Conservation (phyloP, 2,888 invertebrate genomes). For the Megaustenia siamemsis region DNA sequence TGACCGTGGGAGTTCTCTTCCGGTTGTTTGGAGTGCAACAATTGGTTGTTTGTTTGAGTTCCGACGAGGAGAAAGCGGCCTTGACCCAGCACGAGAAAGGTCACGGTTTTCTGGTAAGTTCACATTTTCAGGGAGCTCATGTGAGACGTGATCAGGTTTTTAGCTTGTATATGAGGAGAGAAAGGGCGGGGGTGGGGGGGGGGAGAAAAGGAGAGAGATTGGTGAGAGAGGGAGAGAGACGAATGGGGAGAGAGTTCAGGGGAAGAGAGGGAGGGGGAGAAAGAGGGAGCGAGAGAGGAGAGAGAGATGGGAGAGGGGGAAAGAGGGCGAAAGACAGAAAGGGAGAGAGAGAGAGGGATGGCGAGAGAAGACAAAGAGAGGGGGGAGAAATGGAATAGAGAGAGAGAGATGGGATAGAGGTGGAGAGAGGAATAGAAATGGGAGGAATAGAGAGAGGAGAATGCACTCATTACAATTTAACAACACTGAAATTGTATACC, state of each 20-base stretch:
- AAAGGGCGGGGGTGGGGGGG: background rate
- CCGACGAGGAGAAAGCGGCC: slow-evolving; percentile 75
- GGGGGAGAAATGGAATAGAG: background rate
- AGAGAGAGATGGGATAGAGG: background rate
- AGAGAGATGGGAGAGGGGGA: background rate
- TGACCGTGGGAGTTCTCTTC: slow-evolving; percentile 68
- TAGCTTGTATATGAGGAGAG: background rate
- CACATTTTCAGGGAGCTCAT: background rate
- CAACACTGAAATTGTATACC: too few species aligned
- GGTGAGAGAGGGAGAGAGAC: slow-evolving; percentile 6
- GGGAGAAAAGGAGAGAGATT: background rate
- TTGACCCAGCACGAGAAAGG: slow-evolving; percentile 74
- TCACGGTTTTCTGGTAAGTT: slow-evolving; percentile 75
- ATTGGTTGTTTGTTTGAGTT: slow-evolving; percentile 70
- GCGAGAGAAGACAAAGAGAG: background rate
- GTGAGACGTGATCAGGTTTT: background rate
- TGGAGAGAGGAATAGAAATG: too few species aligned
- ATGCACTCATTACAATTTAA: too few species aligned
- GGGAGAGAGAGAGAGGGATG: background rate
- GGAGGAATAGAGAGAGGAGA: too few species aligned
- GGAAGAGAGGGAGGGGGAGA: background rate
- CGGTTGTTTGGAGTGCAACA: slow-evolving; percentile 73
- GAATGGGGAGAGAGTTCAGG: background rate
- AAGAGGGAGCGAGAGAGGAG: background rate
- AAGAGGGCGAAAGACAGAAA: background rate